Base-by-base conservation (phyloP, 2,113 vertebrate genomes). In the Entelurus aequoreus region DNA sequence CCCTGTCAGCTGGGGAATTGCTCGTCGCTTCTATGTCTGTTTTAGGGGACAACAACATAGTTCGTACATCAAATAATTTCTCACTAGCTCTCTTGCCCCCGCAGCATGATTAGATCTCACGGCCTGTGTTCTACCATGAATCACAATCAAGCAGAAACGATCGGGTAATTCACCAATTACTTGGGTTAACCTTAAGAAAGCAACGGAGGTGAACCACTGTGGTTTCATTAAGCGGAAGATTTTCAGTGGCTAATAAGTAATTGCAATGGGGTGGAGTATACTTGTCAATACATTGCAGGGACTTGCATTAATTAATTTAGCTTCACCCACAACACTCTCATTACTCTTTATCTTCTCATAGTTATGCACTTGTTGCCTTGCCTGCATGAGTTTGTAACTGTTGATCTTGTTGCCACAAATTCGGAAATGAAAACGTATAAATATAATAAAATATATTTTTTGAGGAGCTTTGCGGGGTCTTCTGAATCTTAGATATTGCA, bases 41-140 rank as follows among this genome's bases (percentile, higher is more conserved):
- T 94, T 96, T 94, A 94, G 90, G 28, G 91, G 90, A 96, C 92
- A 95, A 96, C 94, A 95, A 92, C 91, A 93, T 93, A 92, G 94
- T 91, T 92, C 88, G 88, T 90, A 92, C 90, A 93, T 93, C 90
- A 95, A 95, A 95, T 92, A 91, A 94, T 98, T 93, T 92, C 94
- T 94, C 93, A 93, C 55, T 48, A 48, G 49, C 82, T 75, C 65
- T 47, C 80, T 72, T 77, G 59, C 50, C 44, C 61, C 42, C 61
- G 37, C 55, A 12, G 67, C 68, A 68, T 65, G 63, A 89, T 90
- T 91, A 92, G 91, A 92, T 88, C 89, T 88, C 83, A 88, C 90
- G 91, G 92, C 88, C 90, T 91, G 89, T 92, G 92, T 90, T 91
- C 89, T 89, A 69, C 87, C 88, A 90, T 94, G 92, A 92, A 92